phyloP scores from a whole-genome alignment of 2,888 invertebrate genomes.

The Lymantria monacha region DNA sequence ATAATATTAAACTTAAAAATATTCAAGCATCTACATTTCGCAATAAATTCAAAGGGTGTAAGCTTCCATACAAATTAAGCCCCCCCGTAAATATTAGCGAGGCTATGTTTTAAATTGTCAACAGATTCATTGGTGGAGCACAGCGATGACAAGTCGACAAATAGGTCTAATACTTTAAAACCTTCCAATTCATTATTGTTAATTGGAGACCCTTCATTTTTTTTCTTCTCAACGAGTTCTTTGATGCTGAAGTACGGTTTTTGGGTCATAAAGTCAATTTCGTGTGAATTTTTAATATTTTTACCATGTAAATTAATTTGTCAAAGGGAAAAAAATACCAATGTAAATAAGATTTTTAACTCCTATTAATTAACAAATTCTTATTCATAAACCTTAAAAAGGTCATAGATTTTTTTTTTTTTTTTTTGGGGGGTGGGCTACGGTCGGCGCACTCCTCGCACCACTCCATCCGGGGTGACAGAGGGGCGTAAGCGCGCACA shows the following conservation, averaged over 20 bases:
- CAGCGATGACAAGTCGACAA: conserved; percentile 47
- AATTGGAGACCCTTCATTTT: conserved; percentile 54
- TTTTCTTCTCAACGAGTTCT: conserved; percentile 27
- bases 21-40: background rate
- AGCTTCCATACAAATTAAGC: conserved; percentile 53
- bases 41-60: conserved; percentile 31
- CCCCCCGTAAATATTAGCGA: conserved; percentile 49
- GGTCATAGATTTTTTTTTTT: no score
- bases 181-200: conserved; percentile 62
- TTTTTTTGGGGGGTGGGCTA: no score
- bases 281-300: background rate
- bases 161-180: conserved; percentile 56
- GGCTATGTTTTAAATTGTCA: conserved; percentile 59
- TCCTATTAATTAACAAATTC: no score
- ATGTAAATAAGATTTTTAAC: no score
- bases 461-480: no score
- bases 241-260: conserved; percentile 21
- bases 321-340: no score
- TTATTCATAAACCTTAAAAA: no score
- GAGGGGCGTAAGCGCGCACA: no score
- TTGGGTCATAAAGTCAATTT: conserved; percentile 13
- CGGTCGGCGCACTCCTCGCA: no score
- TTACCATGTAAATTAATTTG: no score
- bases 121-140: conserved; percentile 45
- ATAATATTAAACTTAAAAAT: no score